Conservation (phyloP, 2,113 vertebrate species). For the Laterallus jamaicensis region DNA sequence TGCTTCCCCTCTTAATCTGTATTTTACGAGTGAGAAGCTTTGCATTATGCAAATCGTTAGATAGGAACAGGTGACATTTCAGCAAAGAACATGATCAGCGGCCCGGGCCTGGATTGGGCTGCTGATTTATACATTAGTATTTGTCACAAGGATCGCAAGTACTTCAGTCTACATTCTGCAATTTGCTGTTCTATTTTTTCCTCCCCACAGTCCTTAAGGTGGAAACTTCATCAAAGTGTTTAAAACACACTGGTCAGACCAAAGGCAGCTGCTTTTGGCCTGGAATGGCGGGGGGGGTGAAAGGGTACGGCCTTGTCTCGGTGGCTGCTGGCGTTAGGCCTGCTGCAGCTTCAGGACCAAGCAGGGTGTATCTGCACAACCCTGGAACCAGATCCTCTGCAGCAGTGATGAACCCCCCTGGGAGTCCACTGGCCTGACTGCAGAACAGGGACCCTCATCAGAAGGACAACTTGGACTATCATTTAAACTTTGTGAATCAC, state of each 20-base stretch:
- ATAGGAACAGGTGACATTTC: conserved; percentile 99
- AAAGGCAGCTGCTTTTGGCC: background rate
- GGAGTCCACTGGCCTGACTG: background rate
- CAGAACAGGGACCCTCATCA: background rate
- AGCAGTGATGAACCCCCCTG: background rate
- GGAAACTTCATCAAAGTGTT: conserved; percentile 75
- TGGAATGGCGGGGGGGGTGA: background rate
- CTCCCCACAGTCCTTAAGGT: conserved; percentile 81
- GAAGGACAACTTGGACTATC: background rate
- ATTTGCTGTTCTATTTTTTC: conserved; percentile 72
- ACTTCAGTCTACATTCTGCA: conserved; percentile 81
- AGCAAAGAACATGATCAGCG: conserved; percentile 90
- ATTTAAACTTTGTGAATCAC: background rate
- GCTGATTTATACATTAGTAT: conserved; percentile 99
- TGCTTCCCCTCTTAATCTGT: conserved; percentile 98
- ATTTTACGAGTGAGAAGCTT: conserved; percentile 99
- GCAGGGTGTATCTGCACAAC: background rate
- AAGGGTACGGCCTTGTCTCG: background rate
- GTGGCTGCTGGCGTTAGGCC: background rate
- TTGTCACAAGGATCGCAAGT: conserved; percentile 89
- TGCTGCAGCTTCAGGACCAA: background rate
- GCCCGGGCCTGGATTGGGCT: conserved; percentile 84
- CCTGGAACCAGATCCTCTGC: background rate
- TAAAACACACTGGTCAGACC: background rate
- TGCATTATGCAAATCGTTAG: conserved; percentile 99